Conservation (phyloP, 2,888 invertebrate species). For the Harpalus rubripes region DNA sequence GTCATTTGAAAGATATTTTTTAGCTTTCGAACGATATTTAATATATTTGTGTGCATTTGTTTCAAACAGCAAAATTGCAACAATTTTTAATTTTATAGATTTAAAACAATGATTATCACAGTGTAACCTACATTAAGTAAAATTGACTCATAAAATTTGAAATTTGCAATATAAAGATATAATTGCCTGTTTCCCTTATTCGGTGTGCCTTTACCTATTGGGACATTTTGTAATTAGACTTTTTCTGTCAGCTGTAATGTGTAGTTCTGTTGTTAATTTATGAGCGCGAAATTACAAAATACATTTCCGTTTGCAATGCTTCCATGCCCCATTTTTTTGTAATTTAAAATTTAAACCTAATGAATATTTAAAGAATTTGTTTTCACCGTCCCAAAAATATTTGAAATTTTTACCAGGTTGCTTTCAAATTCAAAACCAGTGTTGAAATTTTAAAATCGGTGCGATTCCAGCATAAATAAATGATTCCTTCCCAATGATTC, state of each 20-base stretch:
- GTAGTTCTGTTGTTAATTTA: slow-evolving; percentile 1
- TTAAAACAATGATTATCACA: too few species aligned
- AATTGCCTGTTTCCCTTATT: too few species aligned
- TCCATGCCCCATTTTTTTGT: slow-evolving; percentile 9
- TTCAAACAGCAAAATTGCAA: too few species aligned
- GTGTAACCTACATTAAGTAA: too few species aligned
- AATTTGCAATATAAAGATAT: too few species aligned
- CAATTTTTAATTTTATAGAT: too few species aligned
- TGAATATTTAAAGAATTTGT: slow-evolving; percentile 32
- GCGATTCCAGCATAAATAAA: slow-evolving; percentile 27
- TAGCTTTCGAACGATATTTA: too few species aligned
- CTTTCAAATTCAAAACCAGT: slow-evolving; percentile 20
- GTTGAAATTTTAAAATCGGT: slow-evolving; percentile 20
- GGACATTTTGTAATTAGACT: not conserved
- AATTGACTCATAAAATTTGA: too few species aligned
- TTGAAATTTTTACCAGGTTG: not conserved
- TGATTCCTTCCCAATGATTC: slow-evolving; percentile 30
- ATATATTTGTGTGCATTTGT: too few species aligned
- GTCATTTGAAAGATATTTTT: too few species aligned
- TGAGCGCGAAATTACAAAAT: not conserved
- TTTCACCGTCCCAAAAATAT: not conserved
- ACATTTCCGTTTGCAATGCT: not conserved
- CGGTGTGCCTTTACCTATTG: too few species aligned
- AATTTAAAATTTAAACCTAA: slow-evolving; percentile 20
- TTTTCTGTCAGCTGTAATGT: slow-evolving; percentile 2